Base-by-base conservation (phyloP, 2,888 invertebrate genomes). In the Cheiracanthium punctorium region DNA sequence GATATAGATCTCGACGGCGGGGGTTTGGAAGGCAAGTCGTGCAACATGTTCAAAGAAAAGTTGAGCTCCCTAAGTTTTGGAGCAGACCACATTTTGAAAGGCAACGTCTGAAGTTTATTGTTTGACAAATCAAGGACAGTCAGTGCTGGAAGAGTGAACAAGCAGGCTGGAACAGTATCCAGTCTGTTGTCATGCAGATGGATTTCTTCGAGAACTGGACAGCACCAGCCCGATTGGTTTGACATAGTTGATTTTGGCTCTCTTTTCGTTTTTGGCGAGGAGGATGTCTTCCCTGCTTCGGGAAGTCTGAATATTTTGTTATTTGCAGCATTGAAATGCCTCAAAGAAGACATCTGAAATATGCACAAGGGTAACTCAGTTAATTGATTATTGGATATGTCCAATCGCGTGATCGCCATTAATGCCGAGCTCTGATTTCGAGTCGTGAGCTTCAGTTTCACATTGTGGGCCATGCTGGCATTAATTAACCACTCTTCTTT, bases 121-220 rank as follows among this genome's bases (percentile, higher is more conserved):
- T 97, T 97, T 0, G 98, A 96, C n/a, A 97, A 94, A 91, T 98
- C 98, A 89, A 99, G 93, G 0, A 95, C 95, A 14, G 94, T 93
- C 52, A 98, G 93, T 0, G 94, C 93, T 0, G 97, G 96, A 76
- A 98, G 93, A 5, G 94, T 93, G 93, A 98, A 98, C 33, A 98
- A 92, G 77, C 95, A 95, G 1, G 95, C 93, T 0, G 98, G 97
- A 14, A 99, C 92, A 76, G 94, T 93, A 89, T 96, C 96, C 43
- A 99, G 92, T 1, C 96, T 94, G 92, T 98, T 98, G 91, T 98
- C 96, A 93, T 96, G 96, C n/a, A 99, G 91, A 90, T 96, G 96
- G 37, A 99, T 92, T 91, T 98, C 98, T 90, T 98, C 97, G 80
- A 98, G 92, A 67, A 95, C 95, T 0, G 96, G 96, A 90, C 91